Conservation (phyloP, 2,797 vertebrate genomes). For the Alectoris magna region DNA sequence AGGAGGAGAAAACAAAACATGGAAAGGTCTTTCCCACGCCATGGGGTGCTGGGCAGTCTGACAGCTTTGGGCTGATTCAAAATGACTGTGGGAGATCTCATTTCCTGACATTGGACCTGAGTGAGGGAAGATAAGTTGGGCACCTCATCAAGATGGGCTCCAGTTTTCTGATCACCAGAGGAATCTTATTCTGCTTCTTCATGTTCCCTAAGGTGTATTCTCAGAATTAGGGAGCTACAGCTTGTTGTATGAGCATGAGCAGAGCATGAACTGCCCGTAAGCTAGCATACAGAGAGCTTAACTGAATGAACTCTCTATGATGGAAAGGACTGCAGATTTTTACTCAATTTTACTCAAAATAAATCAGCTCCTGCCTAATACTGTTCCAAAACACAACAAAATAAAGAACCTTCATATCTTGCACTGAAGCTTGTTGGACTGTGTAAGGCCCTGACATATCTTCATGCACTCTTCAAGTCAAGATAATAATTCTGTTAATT, state of each 20-base stretch:
- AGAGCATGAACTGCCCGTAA: neutral
- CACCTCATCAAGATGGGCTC: neutral
- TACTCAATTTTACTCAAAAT: neutral
- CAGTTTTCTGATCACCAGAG: neutral
- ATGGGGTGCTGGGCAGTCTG: neutral
- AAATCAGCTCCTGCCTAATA: neutral
- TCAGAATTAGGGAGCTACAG: fast-evolving
- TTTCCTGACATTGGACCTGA: neutral
- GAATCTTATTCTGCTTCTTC: neutral
- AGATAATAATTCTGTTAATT: neutral
- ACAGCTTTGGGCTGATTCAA: neutral
- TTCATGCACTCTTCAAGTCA: neutral
- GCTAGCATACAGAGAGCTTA: neutral
- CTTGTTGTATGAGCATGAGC: neutral
- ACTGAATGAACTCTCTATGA: neutral
- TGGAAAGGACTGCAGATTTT: neutral
- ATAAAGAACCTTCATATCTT: neutral
- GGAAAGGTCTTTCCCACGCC: neutral
- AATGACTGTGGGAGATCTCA: neutral
- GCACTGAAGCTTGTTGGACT: neutral
- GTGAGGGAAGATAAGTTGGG: neutral
- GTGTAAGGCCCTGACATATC: neutral
- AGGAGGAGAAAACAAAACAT: neutral
- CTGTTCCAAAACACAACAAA: neutral
- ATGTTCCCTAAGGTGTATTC: neutral